Evolutionary conservation across 2,888 invertebrate genomes (phyloP).

Genomic region (Melikaiella ostensackeni): DNA sequence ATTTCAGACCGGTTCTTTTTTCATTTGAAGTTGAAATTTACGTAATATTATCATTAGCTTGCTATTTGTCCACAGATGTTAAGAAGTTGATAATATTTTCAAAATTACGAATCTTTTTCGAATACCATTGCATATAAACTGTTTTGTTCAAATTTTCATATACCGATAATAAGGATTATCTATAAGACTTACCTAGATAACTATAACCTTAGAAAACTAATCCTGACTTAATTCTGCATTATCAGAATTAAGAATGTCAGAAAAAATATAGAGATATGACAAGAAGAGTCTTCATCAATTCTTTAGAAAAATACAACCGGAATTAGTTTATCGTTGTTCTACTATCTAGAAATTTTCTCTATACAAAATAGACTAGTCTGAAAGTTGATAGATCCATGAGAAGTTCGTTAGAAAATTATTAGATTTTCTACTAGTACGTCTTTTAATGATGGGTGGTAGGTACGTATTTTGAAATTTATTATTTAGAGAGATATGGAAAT

Average conservation of each 20-base stretch:
- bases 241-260: not conserved
- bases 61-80: not conserved
- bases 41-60: not conserved
- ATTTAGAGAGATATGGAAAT: too few species aligned
- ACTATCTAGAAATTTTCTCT: not conserved
- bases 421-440: too few species aligned
- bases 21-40: not conserved
- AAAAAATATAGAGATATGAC: not conserved
- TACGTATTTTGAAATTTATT: not conserved
- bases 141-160: too few species aligned
- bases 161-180: not conserved
- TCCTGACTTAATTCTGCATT: not conserved
- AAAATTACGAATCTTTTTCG: not conserved
- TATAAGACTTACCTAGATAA: not conserved
- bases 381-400: too few species aligned
- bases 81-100: not conserved
- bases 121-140: too few species aligned
- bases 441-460: not conserved
- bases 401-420: too few species aligned
- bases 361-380: not conserved
- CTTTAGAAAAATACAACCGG: not conserved
- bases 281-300: not conserved
- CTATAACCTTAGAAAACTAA: not conserved
- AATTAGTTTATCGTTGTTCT: conserved; percentile 23
- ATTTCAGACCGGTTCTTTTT: not conserved